These are phyloP conservation scores for Apogon talboti DNA, from an alignment of 2,797 vertebrate genomes.

Conservation along the genomic window DNA sequence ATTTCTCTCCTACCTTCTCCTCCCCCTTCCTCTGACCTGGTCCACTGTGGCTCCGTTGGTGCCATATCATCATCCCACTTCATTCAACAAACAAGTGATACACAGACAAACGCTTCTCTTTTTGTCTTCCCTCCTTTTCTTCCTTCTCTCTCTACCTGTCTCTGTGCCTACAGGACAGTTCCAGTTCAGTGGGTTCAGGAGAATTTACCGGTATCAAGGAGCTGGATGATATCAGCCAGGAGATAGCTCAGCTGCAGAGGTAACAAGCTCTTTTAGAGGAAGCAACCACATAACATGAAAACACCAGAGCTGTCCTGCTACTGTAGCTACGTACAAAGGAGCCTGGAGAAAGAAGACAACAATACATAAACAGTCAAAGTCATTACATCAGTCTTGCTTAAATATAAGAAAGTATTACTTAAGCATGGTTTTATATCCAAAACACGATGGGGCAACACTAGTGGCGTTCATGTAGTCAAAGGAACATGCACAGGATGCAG, in stretches of 20 bases:
- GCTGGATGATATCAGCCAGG: conserved; percentile 95
- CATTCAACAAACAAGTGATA: background rate
- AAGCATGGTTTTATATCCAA: background rate
- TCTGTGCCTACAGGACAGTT: conserved; percentile 87
- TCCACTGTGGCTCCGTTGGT: conserved; percentile 26
- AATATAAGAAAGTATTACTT: no score
- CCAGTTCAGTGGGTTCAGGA: conserved; percentile 92
- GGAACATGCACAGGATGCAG: background rate
- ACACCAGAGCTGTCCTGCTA: background rate
- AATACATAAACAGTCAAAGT: no score
- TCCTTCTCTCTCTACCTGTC: background rate
- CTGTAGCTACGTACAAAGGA: background rate
- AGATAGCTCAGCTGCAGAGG: conserved; percentile 96
- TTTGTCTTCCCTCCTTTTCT: background rate
- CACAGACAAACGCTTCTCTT: conserved; percentile 24
- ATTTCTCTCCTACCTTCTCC: conserved; percentile 42
- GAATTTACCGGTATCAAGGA: conserved; percentile 97
- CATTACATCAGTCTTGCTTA: no score
- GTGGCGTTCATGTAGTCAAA: background rate
- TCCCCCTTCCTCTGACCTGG: conserved; percentile 35
- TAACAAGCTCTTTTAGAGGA: conserved; percentile 59
- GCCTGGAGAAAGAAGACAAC: background rate
- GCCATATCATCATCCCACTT: conserved; percentile 30
- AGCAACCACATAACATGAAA: background rate
- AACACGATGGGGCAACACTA: background rate